Evolutionary conservation across 2,888 invertebrate genomes (phyloP).

Genomic region (Hyposoter dolosus): DNA sequence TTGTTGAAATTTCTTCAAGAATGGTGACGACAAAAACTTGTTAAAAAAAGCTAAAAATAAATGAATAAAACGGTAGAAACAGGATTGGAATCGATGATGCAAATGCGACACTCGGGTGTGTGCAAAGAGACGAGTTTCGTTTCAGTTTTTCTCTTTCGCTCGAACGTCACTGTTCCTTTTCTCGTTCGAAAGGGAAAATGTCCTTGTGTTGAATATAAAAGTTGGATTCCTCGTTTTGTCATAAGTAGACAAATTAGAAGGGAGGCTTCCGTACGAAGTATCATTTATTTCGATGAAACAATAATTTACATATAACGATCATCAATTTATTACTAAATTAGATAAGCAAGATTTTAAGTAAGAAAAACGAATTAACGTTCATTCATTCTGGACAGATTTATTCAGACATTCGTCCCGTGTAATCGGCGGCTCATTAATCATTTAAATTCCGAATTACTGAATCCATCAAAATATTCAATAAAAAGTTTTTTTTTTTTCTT

Average conservation of each 20-base stretch:
- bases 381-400: not conserved
- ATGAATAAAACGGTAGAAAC: constrained; percentile 43
- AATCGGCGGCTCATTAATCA: not conserved
- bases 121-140: constrained; percentile 30
- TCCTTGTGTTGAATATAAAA: constrained; percentile 49
- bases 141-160: constrained; percentile 24
- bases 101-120: constrained; percentile 5
- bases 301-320: not conserved
- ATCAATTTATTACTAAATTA: not conserved
- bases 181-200: constrained; percentile 63
- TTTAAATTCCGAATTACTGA: not conserved
- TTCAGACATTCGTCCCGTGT: not conserved
- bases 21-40: constrained; percentile 14
- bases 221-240: constrained; percentile 45
- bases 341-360: not conserved
- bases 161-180: constrained; percentile 33
- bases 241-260: not conserved
- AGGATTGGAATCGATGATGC: constrained; percentile 49
- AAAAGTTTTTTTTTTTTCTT: not conserved
- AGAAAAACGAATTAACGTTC: not conserved
- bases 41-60: constrained; percentile 54
- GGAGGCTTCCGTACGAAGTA: not conserved
- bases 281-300: constrained; percentile 3
- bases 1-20: constrained; percentile 19
- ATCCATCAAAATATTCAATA: not conserved